Base-by-base conservation (phyloP, 1,140 invertebrate species). In the Aplysia californica region DNA sequence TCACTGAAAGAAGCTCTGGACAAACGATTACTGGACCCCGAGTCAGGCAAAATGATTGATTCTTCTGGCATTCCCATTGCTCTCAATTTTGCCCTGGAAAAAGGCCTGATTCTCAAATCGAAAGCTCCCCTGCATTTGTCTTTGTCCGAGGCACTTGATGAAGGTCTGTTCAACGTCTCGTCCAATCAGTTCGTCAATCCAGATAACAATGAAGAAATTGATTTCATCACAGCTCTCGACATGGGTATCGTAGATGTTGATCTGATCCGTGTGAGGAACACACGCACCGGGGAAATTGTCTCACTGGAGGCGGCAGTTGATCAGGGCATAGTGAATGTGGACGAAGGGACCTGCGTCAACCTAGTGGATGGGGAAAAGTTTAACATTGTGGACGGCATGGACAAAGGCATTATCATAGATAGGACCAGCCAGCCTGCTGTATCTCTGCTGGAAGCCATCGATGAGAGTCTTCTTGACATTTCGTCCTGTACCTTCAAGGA, bases 11-110 rank as follows among this genome's bases (percentile, higher is more conserved):
- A 95, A 85, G 96, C 95, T 39, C 93, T 96, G n/a, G 92, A 94
- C 80, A 93, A 94, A 69, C 93, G 93, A 61, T 92, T 96, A 44
- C 92, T 97, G 41, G 94, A 97, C 88, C 91, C 93, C 5, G 93
- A 93, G 79, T 92, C 93, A 58, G 96, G 96, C 35, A 91, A 85
- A 79, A 87, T 89, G 80, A 92, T 94, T 39, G 90, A 93, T 79
- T 91, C 92, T 2, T 90, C 92, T 75, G 91, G 92, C 38, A 91
- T 93, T 83, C 91, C 92, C n/a, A 90, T 96, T 58, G 94, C 96
- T 89, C 95, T 97, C 80, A 92, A 94, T 67, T 95, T 96, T 91
- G 96, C 95, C 6, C 93, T 97, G 81, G 95, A 96, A 87, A 92
- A 93, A 81, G 96, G 95, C 29, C 89, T 95, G 21, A 89, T 97